These are phyloP conservation scores for Dreissena polymorpha DNA, from an alignment of 1,140 invertebrate species.

Conservation along the genomic window DNA sequence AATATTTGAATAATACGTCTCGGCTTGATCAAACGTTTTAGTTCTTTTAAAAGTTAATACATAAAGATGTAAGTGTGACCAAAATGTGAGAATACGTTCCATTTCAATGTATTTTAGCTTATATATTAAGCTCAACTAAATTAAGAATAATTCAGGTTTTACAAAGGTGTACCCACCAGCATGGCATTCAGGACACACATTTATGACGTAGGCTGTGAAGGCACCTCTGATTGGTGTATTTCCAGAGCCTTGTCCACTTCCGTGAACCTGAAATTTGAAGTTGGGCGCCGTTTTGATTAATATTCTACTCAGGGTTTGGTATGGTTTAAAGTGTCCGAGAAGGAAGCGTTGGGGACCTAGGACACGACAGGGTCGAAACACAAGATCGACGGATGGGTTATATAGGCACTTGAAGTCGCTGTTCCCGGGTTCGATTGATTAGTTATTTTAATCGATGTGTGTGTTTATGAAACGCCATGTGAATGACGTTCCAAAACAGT, in stretches of 20 bases:
- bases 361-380: no score
- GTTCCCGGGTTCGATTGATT: background rate
- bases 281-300: no score
- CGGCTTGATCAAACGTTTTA: no score
- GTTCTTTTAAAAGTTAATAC: no score
- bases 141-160: no score
- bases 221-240: slow-evolving; percentile 64
- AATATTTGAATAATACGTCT: no score
- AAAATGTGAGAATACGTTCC: background rate
- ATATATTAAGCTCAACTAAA: no score
- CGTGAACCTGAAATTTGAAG: slow-evolving; percentile 57
- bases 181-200: slow-evolving; percentile 70
- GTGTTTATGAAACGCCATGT: no score
- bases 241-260: slow-evolving; percentile 61
- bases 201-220: slow-evolving; percentile 66
- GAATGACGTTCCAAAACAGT: no score
- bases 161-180: slow-evolving; percentile 53
- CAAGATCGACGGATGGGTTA: no score
- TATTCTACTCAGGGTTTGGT: background rate
- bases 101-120: background rate
- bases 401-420: background rate
- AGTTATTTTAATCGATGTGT: background rate
- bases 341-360: background rate
- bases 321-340: background rate
- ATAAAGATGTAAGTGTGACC: background rate